phyloP scores from a whole-genome alignment of 1,140 invertebrate genomes.

The Glomeris maerens region DNA sequence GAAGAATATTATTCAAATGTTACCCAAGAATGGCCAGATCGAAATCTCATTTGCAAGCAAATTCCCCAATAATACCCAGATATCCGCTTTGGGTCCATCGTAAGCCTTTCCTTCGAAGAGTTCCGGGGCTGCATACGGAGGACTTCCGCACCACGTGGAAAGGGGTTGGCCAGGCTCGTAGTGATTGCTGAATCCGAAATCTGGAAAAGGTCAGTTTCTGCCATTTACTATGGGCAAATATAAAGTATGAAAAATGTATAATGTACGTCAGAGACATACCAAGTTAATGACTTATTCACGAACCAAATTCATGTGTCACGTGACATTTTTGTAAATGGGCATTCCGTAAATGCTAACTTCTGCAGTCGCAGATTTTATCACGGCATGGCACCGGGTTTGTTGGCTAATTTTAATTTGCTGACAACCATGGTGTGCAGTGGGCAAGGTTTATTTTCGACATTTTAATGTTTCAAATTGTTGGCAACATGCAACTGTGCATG shows the following conservation, averaged over 20 bases:
- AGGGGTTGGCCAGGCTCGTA: conserved; percentile 65
- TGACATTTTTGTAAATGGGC: too few species aligned
- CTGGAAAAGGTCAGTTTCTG: conserved; percentile 29
- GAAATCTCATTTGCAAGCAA: too few species aligned
- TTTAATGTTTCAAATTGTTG: too few species aligned
- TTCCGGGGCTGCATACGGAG: conserved; percentile 96
- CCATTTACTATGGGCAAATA: not conserved
- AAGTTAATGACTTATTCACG: not conserved
- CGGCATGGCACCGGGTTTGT: too few species aligned
- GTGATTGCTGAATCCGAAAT: conserved; percentile 92
- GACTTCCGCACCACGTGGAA: conserved; percentile 91
- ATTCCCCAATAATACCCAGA: conserved; percentile 56
- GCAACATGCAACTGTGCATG: too few species aligned
- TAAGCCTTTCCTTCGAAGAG: conserved; percentile 94
- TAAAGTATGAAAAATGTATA: not conserved
- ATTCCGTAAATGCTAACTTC: too few species aligned
- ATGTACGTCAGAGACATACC: not conserved
- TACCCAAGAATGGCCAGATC: too few species aligned
- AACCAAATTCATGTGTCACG: too few species aligned
- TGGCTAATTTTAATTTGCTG: too few species aligned
- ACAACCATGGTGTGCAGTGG: too few species aligned
- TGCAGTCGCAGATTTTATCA: too few species aligned
- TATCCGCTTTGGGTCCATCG: conserved; percentile 89
- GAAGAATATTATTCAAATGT: conserved; percentile 15
- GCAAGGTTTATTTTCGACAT: too few species aligned